Evolutionary conservation across 2,797 vertebrate genomes (phyloP).

Genomic region (Lycodopsis pacificus): DNA sequence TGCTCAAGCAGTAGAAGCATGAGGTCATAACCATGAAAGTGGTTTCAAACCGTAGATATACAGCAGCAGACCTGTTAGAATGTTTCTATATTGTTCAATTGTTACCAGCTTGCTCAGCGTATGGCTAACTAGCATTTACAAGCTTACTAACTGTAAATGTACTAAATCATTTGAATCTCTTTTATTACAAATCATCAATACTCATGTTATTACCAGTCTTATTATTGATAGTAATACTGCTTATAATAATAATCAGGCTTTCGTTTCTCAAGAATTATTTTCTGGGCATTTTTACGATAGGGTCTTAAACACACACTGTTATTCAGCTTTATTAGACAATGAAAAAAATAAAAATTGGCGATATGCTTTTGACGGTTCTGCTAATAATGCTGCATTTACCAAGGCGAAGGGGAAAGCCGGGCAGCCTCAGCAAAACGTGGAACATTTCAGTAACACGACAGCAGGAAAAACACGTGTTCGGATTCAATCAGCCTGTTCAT

Average conservation of each 20-base stretch:
- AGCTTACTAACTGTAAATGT: background rate
- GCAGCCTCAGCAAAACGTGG: slow-evolving; percentile 57
- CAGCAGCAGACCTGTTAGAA: background rate
- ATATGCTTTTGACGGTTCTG: background rate
- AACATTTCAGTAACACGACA: slow-evolving; percentile 67
- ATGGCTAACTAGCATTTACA: slow-evolving; percentile 18
- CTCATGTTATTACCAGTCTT: background rate
- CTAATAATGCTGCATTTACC: slow-evolving; percentile 30
- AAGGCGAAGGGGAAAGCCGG: slow-evolving; percentile 9
- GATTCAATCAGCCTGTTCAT: slow-evolving; percentile 52
- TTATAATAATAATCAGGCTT: background rate
- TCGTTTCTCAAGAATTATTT: too few species aligned
- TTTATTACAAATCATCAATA: background rate
- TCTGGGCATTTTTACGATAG: background rate
- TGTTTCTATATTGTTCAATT: slow-evolving; percentile 25
- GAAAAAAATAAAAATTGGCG: background rate
- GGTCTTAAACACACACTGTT: background rate
- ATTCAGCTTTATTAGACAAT: background rate
- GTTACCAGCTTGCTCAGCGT: slow-evolving; percentile 10
- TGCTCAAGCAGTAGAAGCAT: background rate
- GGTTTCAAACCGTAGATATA: background rate
- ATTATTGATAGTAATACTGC: background rate
- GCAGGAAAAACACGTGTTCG: slow-evolving; percentile 44
- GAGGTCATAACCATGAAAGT: background rate
- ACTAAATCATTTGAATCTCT: background rate